Conservation (phyloP, 2,113 vertebrate species). For the Osmerus eperlanus region DNA sequence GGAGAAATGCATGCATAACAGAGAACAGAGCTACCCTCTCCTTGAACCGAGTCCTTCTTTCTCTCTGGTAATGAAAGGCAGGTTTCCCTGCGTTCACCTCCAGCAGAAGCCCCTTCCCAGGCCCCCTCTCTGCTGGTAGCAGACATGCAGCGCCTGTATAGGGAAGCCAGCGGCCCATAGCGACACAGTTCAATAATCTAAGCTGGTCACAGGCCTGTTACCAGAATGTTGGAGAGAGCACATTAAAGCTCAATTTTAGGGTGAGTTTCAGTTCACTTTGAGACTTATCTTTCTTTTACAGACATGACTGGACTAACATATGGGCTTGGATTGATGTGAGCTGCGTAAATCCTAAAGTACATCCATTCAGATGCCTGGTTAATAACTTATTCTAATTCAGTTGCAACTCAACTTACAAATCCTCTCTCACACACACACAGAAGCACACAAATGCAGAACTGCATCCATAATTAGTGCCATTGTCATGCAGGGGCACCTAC, state of each 20-base stretch:
- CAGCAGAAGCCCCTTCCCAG: not conserved
- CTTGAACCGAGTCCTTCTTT: not conserved
- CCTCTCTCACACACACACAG: no score
- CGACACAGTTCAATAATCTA: not conserved
- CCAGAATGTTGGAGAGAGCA: not conserved
- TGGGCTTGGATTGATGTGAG: not conserved
- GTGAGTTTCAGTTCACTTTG: not conserved
- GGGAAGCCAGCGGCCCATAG: not conserved
- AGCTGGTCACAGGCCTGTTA: slow-evolving; percentile 1
- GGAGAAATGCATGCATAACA: not conserved
- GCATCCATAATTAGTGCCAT: no score
- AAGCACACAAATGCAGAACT: no score
- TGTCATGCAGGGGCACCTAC: no score
- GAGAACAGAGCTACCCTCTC: slow-evolving; percentile 5
- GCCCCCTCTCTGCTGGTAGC: not conserved
- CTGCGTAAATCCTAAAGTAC: not conserved
- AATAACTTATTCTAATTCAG: no score
- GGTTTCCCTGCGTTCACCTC: not conserved
- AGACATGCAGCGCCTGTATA: not conserved
- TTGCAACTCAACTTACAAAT: no score
- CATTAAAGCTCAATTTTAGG: not conserved
- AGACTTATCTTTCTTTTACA: not conserved
- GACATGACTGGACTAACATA: not conserved
- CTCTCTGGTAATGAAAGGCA: slow-evolving; percentile 3
- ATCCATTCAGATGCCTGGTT: not conserved